Base-by-base conservation (phyloP, 2,888 invertebrate genomes). In the Tachina grossa region DNA sequence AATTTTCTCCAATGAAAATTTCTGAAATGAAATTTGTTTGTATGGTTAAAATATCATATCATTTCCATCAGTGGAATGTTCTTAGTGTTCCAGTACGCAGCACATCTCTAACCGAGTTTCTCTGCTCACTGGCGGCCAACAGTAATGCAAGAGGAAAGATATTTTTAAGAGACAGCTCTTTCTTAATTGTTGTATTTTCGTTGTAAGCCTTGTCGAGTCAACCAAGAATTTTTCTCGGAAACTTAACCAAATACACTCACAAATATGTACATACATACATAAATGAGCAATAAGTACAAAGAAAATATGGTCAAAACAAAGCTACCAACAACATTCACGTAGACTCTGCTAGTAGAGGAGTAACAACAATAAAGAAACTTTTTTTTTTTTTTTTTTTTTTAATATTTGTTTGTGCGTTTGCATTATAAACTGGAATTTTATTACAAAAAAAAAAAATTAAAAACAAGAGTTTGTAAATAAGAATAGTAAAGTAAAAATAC, bases 361-460 rank as follows among this genome's bases (percentile, higher is more conserved):
- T 59, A 84, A 81, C 47, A 82, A 19, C 68, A 83, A 83, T 71
- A 83, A 78, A 72, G 31, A 78, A 69, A 83, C 83, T 41, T 71
- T 83, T 79, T 79, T 85, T 47, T 19, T 79, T 79, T 85, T 47
- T 19, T 49, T 53, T 41, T 31, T 31, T 31, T 31, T 31, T 6
- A 31, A 31, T 31, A 31, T 31, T 65, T 69, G 51, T 53, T 45
- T 61, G 47, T 75, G 53, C 49, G 22, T 51, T 69, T 71, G 39
- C 11, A 45, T 31, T 74, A 59, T 51, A 59, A 79, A 78, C 78
- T 75, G 11, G 69, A 74, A 39, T 79, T 71, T 74, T 55, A 22
- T 45, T 31, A 59, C 16, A 13, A 57, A 39, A 57, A 79, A 66
- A 74, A 22, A 31, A 31, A 31, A 31, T 3, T 66, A n/a, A 61